Base-by-base conservation (phyloP, 2,888 invertebrate species). In the Phymatocera aterrima region DNA sequence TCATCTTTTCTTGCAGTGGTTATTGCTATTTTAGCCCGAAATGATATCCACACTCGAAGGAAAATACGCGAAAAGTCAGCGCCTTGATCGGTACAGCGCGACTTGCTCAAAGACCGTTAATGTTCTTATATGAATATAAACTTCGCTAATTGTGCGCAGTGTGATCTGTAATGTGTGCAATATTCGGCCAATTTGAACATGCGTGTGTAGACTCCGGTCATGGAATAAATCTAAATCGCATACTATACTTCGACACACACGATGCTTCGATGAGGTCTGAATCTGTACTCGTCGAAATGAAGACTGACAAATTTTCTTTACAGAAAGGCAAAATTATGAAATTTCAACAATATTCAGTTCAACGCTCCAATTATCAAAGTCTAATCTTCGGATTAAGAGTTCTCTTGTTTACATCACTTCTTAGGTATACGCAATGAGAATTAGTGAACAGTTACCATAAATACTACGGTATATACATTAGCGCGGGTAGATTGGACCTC, bases 1-100 rank as follows among this genome's bases (percentile, higher is more conserved):
- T 77, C 48, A 81, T 57, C 68, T 79, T 18, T 72, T 51, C n/a
- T 46, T 54, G 21, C 12, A 46, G 12, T 8, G 8, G 6, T 28
- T 68, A 46, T 37, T 31, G 28, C 10, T n/a, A 8, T 28, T 28
- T 43, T 8, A 15, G 46, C 24, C 8, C 18, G 12, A 24, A 18
- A 40, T 5, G 28, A 24, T 24, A 28, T 68, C 12, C 28, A 28
- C 60, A 12, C 6, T 60, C 8, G 1, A 18, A 51, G 6, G 51
- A 51, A 40, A 40, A 15, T 4, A 15, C 1, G 3, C 57, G 28
- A 28, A 28, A 15, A 57, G 21, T 37, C 31, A 61, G 61, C 10
- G n/a, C n/a, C n/a, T 61, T 61, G 5, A 54, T 21, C 21, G 10
- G 24, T 37, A 61, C 15, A 15, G 61, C 37, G 31, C 10, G 28